A percentile compares a stretch with the other conserved stretches of the same genome.
phyloP scores from a whole-genome alignment of 1,140 invertebrate species.

The Physella acuta region DNA sequence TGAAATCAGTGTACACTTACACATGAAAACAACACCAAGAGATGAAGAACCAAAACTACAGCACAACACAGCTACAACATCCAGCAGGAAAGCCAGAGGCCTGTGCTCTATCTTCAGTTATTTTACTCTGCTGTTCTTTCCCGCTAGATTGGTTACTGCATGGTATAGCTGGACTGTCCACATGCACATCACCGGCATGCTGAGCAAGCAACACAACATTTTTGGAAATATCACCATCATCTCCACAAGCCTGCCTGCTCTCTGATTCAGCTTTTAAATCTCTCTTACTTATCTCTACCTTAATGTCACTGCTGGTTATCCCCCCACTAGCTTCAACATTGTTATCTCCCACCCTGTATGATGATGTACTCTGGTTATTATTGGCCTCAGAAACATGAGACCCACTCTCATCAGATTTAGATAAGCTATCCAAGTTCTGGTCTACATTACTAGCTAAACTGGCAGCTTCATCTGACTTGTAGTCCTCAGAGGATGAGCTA shows the following conservation, averaged over 20 bases:
- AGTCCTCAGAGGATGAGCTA: slow-evolving; percentile 54
- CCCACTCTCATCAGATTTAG: too few species aligned
- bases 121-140: slow-evolving; percentile 11
- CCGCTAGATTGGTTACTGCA: neutral
- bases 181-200: slow-evolving; percentile 30
- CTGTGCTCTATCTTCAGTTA: neutral
- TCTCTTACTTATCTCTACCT: neutral
- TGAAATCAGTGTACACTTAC: too few species aligned
- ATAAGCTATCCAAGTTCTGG: too few species aligned
- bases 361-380: neutral
- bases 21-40: slow-evolving; percentile 14
- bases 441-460: neutral
- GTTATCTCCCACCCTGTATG: neutral
- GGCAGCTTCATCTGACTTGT: slow-evolving; percentile 26
- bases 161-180: too few species aligned
- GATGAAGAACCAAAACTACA: slow-evolving; percentile 29
- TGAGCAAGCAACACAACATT: slow-evolving; percentile 19
- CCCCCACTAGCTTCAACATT: neutral
- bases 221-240: neutral
- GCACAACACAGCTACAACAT: slow-evolving; percentile 42
- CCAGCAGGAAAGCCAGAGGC: slow-evolving; percentile 1
- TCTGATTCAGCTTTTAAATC: neutral
- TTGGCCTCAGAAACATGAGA: neutral
- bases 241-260: slow-evolving; percentile 14
- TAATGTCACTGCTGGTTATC: neutral